Conservation (phyloP, 2,888 invertebrate species). For the Spodoptera picta region DNA sequence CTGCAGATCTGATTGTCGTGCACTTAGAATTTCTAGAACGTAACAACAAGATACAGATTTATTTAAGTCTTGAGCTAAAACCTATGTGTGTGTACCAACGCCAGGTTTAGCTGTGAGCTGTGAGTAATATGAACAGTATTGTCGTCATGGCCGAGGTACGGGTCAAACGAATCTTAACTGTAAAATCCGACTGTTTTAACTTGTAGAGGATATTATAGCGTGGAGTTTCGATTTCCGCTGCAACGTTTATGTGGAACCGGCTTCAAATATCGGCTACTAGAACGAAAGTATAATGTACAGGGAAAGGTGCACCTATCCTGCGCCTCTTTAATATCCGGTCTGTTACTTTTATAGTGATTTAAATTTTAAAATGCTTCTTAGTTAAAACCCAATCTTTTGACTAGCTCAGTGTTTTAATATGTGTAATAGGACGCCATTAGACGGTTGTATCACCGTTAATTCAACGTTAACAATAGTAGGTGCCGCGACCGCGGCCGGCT, state of each 20-base stretch:
- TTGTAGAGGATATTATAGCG: slow-evolving; percentile 40
- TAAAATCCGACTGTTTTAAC: slow-evolving; percentile 44
- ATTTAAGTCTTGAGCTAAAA: slow-evolving; percentile 9
- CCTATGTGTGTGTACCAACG: background rate
- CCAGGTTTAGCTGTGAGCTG: slow-evolving; percentile 4
- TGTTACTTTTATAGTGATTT: slow-evolving; percentile 5
- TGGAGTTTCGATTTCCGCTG: slow-evolving; percentile 53
- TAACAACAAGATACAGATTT: slow-evolving; percentile 36
- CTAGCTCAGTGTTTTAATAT: slow-evolving; percentile 26
- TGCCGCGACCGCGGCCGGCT: slow-evolving; percentile 36
- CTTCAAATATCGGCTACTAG: slow-evolving; percentile 49
- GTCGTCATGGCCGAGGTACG: slow-evolving; percentile 40
- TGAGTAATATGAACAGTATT: slow-evolving; percentile 37
- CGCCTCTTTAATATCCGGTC: slow-evolving; percentile 24
- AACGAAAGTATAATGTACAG: slow-evolving; percentile 33
- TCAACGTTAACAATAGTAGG: slow-evolving; percentile 52
- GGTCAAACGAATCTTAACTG: slow-evolving; percentile 55
- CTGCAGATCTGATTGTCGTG: slow-evolving; percentile 39
- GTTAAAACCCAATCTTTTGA: slow-evolving; percentile 13
- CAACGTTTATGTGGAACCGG: slow-evolving; percentile 48
- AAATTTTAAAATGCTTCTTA: slow-evolving; percentile 9
- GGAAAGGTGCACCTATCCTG: slow-evolving; percentile 23
- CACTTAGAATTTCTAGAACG: slow-evolving; percentile 45
- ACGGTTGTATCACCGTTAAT: slow-evolving; percentile 42
- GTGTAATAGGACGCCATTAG: slow-evolving; percentile 45